phyloP scores from a whole-genome alignment of 2,888 invertebrate species.

The Belgica antarctica region DNA sequence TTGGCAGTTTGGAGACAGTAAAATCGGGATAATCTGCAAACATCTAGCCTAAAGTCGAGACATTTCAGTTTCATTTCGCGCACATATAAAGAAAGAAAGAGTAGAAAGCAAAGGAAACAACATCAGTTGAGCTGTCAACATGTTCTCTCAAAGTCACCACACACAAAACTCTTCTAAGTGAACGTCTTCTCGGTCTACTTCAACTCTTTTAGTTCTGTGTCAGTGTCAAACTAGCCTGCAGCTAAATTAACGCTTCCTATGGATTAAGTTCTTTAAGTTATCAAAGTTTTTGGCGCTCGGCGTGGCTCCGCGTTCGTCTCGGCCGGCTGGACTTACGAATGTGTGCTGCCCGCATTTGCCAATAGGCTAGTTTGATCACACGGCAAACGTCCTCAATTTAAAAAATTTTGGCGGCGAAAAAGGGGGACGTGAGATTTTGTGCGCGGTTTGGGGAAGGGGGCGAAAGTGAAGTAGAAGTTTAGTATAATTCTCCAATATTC shows the following conservation, averaged over 20 bases:
- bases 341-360: conserved; percentile 55
- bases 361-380: conserved; percentile 54
- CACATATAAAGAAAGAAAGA: neutral
- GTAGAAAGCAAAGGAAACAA: neutral
- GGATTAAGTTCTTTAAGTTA: conserved; percentile 7
- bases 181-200: neutral
- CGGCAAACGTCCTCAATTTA: conserved; percentile 52
- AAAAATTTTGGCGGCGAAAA: too few relatives aligned
- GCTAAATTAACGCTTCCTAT: conserved; percentile 19
- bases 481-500: conserved; percentile 6
- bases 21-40: conserved; percentile 42
- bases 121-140: neutral
- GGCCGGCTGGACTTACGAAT: conserved; percentile 52
- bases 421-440: neutral
- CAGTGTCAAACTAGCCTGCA: conserved; percentile 35
- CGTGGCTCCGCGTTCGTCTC: neutral
- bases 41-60: conserved; percentile 37
- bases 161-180: neutral
- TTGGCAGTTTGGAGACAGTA: conserved; percentile 40
- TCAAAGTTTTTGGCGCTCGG: neutral
- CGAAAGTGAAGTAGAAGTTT: neutral
- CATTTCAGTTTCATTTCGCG: neutral
- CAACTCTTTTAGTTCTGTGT: neutral
- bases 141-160: neutral
- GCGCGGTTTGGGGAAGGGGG: neutral